These are phyloP conservation scores for Ischnus inquisitorius DNA, from an alignment of 2,888 invertebrate species.

Conservation along the genomic window DNA sequence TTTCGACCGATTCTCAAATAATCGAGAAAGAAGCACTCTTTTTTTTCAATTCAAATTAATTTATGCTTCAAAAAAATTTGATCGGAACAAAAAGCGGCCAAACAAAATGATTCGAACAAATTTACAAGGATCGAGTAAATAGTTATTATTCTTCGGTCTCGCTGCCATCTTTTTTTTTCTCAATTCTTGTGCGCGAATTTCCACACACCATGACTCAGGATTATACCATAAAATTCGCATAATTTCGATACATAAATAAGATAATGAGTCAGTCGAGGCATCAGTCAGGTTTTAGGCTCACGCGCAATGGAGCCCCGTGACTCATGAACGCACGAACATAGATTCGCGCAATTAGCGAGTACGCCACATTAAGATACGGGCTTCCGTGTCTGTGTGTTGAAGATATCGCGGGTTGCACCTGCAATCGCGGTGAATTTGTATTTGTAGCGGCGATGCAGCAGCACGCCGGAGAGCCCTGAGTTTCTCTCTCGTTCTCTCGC, in stretches of 20 bases:
- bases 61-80: too few relatives aligned
- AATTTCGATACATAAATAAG: slow-evolving; percentile 6
- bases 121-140: too few relatives aligned
- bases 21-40: too few relatives aligned
- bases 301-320: slow-evolving; percentile 43
- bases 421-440: slow-evolving; percentile 46
- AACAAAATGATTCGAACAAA: too few relatives aligned
- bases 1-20: too few relatives aligned
- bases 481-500: slow-evolving; percentile 32
- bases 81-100: too few relatives aligned
- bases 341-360: slow-evolving; percentile 67
- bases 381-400: slow-evolving; percentile 16
- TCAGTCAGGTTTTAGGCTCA: slow-evolving; percentile 47
- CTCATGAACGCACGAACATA: slow-evolving; percentile 47
- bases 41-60: too few relatives aligned
- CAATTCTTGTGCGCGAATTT: background rate
- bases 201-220: background rate
- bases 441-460: slow-evolving; percentile 48
- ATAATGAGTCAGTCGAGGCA: slow-evolving; percentile 12
- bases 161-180: background rate
- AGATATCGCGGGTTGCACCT: slow-evolving; percentile 46
- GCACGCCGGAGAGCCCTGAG: slow-evolving; percentile 29
- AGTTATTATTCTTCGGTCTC: too few relatives aligned
- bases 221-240: background rate
- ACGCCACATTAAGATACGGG: slow-evolving; percentile 56